Percentiles rank a stretch among this genome's conserved stretches.
phyloP scores from a whole-genome alignment of 2,888 invertebrate species.

The Caradrina clavipalpis region DNA sequence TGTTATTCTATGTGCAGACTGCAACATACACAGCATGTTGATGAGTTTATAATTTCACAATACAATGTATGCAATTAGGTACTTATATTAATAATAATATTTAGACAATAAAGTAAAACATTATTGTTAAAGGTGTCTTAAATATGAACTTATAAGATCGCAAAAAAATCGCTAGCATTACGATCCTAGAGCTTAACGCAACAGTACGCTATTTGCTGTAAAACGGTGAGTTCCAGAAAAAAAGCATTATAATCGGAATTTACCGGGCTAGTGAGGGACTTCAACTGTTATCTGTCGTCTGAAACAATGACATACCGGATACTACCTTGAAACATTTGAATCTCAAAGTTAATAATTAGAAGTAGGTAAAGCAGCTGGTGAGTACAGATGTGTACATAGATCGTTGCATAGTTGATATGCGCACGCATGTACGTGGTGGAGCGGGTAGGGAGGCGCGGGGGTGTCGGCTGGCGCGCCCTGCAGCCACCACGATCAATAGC shows the following conservation, averaged over 20 bases:
- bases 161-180: too few species aligned
- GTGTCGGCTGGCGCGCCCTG: slow-evolving; percentile 69
- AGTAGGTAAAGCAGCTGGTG: slow-evolving; percentile 56
- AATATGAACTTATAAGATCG: background rate
- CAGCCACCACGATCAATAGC: slow-evolving; percentile 82
- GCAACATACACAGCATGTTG: too few species aligned
- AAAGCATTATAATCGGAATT: background rate
- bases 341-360: slow-evolving; percentile 43
- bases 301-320: slow-evolving; percentile 8
- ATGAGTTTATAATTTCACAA: too few species aligned
- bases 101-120: too few species aligned
- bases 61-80: too few species aligned
- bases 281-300: background rate
- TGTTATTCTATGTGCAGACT: background rate
- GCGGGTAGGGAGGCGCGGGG: slow-evolving; percentile 65
- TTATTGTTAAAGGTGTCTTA: too few species aligned
- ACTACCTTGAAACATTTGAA: slow-evolving; percentile 18
- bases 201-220: background rate
- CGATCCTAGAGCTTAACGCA: too few species aligned
- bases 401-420: slow-evolving; percentile 65
- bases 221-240: background rate
- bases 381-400: slow-evolving; percentile 51
- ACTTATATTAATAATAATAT: too few species aligned
- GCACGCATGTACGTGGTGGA: slow-evolving; percentile 64
- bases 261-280: background rate